These are phyloP conservation scores for Glyphotaelius pellucidus DNA, from an alignment of 2,888 invertebrate genomes.

Conservation along the genomic window DNA sequence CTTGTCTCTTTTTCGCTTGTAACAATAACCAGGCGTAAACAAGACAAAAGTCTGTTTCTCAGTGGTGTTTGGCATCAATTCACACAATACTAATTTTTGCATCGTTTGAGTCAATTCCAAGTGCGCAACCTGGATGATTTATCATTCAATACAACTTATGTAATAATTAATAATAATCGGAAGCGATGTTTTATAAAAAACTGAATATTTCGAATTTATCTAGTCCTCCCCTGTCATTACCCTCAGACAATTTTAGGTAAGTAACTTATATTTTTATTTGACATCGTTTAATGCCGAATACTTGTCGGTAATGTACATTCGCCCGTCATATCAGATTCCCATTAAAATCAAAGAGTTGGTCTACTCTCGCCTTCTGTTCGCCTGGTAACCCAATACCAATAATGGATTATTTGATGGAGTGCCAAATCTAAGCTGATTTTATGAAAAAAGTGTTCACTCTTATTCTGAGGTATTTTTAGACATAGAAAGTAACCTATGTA, in stretches of 20 bases:
- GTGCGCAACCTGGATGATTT: no score
- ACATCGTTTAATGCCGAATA: not conserved
- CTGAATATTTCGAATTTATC: not conserved
- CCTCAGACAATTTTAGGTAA: not conserved
- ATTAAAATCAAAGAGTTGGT: not conserved
- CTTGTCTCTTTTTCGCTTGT: no score
- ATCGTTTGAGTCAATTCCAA: no score
- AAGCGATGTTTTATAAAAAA: no score
- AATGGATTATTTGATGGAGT: not conserved
- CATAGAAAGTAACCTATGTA: not conserved
- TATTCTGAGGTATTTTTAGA: not conserved
- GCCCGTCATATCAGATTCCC: not conserved
- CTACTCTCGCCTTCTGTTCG: not conserved
- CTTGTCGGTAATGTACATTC: not conserved
- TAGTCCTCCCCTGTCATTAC: not conserved
- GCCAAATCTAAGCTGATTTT: not conserved
- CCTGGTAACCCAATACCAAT: not conserved
- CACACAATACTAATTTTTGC: no score
- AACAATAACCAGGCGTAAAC: no score
- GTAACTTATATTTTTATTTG: not conserved
- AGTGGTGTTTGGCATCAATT: no score
- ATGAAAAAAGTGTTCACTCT: not conserved
- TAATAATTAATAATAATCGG: no score
- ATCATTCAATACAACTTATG: no score
- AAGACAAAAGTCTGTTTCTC: no score